Evolutionary conservation across 1,140 invertebrate genomes (phyloP).

Genomic region (Eriocheir sinensis): DNA sequence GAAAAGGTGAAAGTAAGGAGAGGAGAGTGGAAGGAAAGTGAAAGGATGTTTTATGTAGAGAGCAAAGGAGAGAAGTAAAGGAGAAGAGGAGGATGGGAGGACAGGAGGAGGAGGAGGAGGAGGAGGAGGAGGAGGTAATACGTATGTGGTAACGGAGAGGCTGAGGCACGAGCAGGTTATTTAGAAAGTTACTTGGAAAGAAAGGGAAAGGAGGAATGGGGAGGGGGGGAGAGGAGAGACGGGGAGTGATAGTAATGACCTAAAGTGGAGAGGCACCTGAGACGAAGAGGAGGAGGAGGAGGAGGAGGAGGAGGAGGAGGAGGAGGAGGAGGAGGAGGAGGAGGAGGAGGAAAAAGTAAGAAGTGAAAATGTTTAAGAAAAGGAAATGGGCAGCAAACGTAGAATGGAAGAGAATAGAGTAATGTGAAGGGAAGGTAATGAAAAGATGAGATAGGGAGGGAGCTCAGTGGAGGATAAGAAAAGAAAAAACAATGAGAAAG

Average conservation of each 20-base stretch:
- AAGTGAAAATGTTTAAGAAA: neutral
- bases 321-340: neutral
- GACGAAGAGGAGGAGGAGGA: neutral
- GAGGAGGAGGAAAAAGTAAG: neutral
- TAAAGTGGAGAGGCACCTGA: neutral
- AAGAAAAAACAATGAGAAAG: neutral
- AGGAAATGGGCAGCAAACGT: neutral
- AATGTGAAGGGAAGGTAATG: neutral
- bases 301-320: neutral
- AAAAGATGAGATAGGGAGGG: neutral
- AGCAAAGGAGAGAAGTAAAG: conserved; percentile 35
- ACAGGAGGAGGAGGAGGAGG: neutral
- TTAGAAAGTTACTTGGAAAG: neutral
- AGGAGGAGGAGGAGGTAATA: neutral
- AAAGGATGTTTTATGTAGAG: conserved; percentile 66
- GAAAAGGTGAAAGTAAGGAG: neutral
- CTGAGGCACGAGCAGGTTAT: neutral
- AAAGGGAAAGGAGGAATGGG: conserved; percentile 19
- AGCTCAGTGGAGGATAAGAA: neutral
- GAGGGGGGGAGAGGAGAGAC: too few species aligned
- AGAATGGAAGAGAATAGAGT: neutral
- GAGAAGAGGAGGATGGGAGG: neutral
- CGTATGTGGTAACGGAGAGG: neutral
- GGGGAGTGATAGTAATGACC: neutral
- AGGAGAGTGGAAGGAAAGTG: conserved; percentile 34